Conservation (phyloP, 2,797 vertebrate genomes). For the Oreonectes daqikongensis region DNA sequence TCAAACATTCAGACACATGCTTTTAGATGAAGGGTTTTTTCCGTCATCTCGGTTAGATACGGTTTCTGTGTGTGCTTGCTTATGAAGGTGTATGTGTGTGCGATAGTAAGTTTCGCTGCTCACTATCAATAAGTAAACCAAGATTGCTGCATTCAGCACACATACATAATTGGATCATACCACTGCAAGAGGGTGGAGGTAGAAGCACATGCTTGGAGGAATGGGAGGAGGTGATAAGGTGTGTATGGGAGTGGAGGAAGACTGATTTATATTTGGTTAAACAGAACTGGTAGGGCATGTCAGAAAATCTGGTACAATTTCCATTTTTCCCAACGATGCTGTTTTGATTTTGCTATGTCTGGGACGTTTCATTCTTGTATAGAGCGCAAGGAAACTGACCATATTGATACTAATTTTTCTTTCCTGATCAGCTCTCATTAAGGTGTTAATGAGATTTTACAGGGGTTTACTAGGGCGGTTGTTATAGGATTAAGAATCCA, state of each 20-base stretch:
- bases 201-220: slow-evolving; percentile 42
- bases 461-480: background rate
- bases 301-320: background rate
- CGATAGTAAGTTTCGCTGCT: slow-evolving; percentile 33
- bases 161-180: slow-evolving; percentile 79
- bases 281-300: background rate
- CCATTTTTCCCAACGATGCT: background rate
- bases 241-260: background rate
- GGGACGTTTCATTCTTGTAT: background rate
- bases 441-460: background rate
- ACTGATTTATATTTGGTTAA: background rate
- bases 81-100: background rate
- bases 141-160: slow-evolving; percentile 68
- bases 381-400: background rate
- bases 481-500: background rate
- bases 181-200: slow-evolving; percentile 61
- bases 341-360: background rate
- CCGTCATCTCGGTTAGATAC: too few species aligned
- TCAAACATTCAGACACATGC: too few species aligned
- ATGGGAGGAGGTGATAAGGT: slow-evolving; percentile 18
- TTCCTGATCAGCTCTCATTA: background rate
- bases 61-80: background rate
- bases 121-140: slow-evolving; percentile 60
- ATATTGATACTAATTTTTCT: background rate
- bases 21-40: too few species aligned